Percentiles rank a stretch among this genome's conserved stretches.
phyloP scores from a whole-genome alignment of 2,113 vertebrate species.

The Hydropotes inermis region DNA sequence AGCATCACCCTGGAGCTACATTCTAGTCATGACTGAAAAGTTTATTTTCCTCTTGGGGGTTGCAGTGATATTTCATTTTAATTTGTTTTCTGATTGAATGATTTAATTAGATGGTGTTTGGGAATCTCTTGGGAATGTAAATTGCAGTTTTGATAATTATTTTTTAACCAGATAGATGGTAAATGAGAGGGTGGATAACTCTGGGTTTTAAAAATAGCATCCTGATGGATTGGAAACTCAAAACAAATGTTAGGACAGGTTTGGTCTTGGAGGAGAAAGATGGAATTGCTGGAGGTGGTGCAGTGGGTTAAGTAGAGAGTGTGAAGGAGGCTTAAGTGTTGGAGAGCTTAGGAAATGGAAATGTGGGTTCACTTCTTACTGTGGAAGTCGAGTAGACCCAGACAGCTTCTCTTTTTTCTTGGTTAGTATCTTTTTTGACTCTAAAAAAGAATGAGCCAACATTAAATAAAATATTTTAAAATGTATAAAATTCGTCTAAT shows the following conservation, averaged over 20 bases:
- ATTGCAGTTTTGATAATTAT: slow-evolving; percentile 66
- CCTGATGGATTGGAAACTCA: not conserved
- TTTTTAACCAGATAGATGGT: slow-evolving; percentile 43
- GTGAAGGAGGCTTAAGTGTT: not conserved
- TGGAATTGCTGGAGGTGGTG: not conserved
- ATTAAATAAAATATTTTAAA: slow-evolving; percentile 15
- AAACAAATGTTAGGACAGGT: not conserved
- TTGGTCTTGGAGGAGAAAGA: not conserved
- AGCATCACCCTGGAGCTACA: slow-evolving; percentile 60
- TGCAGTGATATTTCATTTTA: slow-evolving; percentile 77
- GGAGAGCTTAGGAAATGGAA: not conserved
- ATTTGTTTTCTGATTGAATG: slow-evolving; percentile 82
- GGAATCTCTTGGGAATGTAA: slow-evolving; percentile 70
- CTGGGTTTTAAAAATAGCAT: slow-evolving; percentile 2
- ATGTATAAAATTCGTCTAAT: not conserved
- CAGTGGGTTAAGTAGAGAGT: not conserved
- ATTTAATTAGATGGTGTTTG: slow-evolving; percentile 78
- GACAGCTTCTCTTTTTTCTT: not conserved
- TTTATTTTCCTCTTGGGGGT: slow-evolving; percentile 64
- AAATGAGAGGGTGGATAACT: slow-evolving; percentile 49
- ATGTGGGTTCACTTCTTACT: not conserved
- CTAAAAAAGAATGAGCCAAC: not conserved
- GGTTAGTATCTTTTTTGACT: not conserved
- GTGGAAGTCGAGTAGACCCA: not conserved
- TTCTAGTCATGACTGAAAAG: slow-evolving; percentile 56